Conservation (phyloP, 2,888 invertebrate genomes). For the Drosophila anomalata region DNA sequence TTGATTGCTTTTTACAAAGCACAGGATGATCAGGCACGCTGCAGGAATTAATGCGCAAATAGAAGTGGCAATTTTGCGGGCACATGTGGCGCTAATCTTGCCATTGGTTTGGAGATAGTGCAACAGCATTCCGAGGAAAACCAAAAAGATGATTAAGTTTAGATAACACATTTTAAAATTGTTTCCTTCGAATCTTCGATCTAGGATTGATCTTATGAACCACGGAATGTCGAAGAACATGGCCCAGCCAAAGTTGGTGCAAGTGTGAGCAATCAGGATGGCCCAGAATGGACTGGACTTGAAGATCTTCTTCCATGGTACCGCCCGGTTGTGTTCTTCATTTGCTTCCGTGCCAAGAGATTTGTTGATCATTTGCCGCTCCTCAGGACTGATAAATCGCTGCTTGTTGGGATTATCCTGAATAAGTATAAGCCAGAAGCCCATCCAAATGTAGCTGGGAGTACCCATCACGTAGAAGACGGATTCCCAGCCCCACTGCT, state of each 20-base stretch:
- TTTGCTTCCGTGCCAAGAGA: conserved; percentile 85
- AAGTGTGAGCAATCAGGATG: conserved; percentile 90
- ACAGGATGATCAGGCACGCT: conserved; percentile 88
- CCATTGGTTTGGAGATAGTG: conserved; percentile 87
- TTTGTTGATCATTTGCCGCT: conserved; percentile 87
- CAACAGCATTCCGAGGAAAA: conserved; percentile 87
- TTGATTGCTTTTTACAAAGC: conserved; percentile 88
- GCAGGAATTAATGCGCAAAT: conserved; percentile 89
- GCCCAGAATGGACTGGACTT: conserved; percentile 90
- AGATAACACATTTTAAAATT: conserved; percentile 83
- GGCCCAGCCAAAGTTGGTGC: conserved; percentile 94
- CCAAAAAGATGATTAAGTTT: conserved; percentile 92
- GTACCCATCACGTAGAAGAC: conserved; percentile 92
- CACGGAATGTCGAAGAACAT: conserved; percentile 92
- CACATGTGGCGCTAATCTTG: conserved; percentile 88
- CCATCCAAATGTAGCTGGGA: conserved; percentile 89
- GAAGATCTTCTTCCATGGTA: conserved; percentile 90
- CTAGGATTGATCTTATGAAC: conserved; percentile 82
- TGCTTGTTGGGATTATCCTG: conserved; percentile 89
- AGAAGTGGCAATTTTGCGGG: conserved; percentile 90
- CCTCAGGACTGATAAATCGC: conserved; percentile 87
- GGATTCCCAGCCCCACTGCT: conserved; percentile 89
- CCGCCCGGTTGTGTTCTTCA: conserved; percentile 84
- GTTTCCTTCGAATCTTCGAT: no score
- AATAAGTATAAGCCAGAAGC: conserved; percentile 88